phyloP scores from a whole-genome alignment of 2,888 invertebrate genomes.

The Diplolepis rosae region DNA sequence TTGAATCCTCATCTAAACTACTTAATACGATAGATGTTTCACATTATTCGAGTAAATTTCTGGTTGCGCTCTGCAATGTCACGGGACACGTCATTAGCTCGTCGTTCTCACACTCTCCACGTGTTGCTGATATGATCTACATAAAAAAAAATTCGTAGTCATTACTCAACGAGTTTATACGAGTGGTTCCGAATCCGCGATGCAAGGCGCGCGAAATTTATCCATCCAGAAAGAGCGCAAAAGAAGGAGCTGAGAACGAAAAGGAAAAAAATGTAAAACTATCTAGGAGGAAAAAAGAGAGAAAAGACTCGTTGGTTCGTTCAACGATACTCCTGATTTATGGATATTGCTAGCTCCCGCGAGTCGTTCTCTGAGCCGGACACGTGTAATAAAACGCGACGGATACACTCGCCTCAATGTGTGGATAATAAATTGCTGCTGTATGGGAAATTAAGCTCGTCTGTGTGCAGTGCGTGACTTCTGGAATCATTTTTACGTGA shows the following conservation, averaged over 20 bases:
- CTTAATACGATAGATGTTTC: not conserved
- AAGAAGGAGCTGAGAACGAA: constrained; percentile 34
- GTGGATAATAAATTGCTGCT: constrained; percentile 27
- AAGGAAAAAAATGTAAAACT: constrained; percentile 33
- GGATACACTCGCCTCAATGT: constrained; percentile 51
- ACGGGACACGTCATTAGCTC: constrained; percentile 58
- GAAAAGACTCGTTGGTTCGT: constrained; percentile 49
- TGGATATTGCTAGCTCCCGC: constrained; percentile 59
- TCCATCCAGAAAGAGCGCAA: constrained; percentile 26
- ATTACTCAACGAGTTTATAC: constrained; percentile 66
- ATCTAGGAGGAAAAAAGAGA: not conserved
- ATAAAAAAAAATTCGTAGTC: constrained; percentile 54
- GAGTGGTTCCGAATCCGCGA: constrained; percentile 46
- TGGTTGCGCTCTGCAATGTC: constrained; percentile 44
- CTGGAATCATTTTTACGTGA: constrained; percentile 53
- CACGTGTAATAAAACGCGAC: constrained; percentile 63
- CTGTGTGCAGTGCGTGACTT: constrained; percentile 40
- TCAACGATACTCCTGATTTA: constrained; percentile 67
- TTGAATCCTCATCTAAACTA: not conserved
- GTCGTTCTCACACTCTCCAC: constrained; percentile 69
- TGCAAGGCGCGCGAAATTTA: constrained; percentile 37
- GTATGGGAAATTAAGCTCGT: constrained; percentile 33
- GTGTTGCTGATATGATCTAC: constrained; percentile 67
- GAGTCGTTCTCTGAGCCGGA: constrained; percentile 51
- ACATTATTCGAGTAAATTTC: not conserved